Conservation (phyloP, 2,113 vertebrate species). For the Pedetes capensis region DNA sequence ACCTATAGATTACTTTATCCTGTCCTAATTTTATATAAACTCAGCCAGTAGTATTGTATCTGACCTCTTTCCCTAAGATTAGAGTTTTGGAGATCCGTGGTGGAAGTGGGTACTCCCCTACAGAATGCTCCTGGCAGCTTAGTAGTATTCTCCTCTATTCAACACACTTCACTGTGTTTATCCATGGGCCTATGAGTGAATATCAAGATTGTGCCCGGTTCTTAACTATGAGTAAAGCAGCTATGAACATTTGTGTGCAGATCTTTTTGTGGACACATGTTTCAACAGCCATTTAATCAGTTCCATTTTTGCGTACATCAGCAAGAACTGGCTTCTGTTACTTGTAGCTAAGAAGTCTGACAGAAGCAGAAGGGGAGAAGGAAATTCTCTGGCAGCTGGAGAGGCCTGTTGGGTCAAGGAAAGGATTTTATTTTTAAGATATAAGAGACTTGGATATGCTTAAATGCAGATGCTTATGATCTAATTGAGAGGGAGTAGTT, state of each 20-base stretch:
- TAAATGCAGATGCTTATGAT: background rate
- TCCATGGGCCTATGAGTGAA: background rate
- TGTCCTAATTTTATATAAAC: background rate
- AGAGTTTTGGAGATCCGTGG: background rate
- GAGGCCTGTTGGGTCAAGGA: background rate
- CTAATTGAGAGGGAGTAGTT: background rate
- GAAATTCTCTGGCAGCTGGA: background rate
- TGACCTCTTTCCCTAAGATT: background rate
- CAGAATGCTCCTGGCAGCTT: background rate
- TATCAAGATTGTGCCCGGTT: background rate
- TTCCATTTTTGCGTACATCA: conserved; percentile 23
- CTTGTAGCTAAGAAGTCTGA: conserved; percentile 2
- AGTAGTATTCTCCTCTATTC: background rate
- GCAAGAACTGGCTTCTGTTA: background rate
- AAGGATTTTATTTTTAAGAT: conserved; percentile 50
- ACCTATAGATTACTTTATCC: background rate
- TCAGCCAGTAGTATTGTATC: background rate
- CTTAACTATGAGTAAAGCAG: background rate
- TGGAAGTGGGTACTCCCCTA: background rate
- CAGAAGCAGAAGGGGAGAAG: background rate
- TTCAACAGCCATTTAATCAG: background rate
- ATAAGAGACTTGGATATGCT: background rate
- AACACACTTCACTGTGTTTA: background rate
- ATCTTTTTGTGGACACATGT: background rate
- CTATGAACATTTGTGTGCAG: background rate